Conservation (phyloP, 2,888 invertebrate species). For the Nymphalis c-album region DNA sequence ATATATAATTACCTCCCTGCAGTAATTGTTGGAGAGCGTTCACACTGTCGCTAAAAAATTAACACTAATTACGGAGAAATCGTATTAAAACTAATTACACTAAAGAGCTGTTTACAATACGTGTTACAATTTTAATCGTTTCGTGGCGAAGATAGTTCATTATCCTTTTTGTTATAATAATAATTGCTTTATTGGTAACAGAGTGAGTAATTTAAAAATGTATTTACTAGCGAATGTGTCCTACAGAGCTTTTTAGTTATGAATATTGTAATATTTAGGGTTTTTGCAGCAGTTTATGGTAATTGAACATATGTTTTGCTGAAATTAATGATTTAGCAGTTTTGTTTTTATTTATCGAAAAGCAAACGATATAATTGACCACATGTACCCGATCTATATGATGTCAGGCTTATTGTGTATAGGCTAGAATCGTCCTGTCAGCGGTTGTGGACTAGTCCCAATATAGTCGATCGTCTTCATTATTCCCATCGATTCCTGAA, state of each 20-base stretch:
- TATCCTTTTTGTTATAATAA: constrained; percentile 11
- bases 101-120: constrained; percentile 17
- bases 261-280: too few relatives aligned
- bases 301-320: too few relatives aligned
- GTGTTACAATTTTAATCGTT: constrained; percentile 27
- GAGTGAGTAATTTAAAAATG: constrained; percentile 1
- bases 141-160: constrained; percentile 4
- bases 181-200: constrained; percentile 19
- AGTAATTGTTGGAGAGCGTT: constrained; percentile 1
- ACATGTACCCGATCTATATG: too few relatives aligned
- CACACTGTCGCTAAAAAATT: constrained; percentile 8
- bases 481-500: too few relatives aligned
- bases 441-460: too few relatives aligned
- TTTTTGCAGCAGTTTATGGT: too few relatives aligned
- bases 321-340: too few relatives aligned
- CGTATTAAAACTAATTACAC: constrained; percentile 18
- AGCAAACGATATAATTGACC: too few relatives aligned
- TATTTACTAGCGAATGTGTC: neutral
- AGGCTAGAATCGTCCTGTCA: too few relatives aligned
- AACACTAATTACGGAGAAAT: constrained; percentile 22
- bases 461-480: too few relatives aligned
- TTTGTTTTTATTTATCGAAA: too few relatives aligned
- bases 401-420: too few relatives aligned
- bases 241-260: neutral
- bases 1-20: constrained; percentile 3